Conservation (phyloP, 2,888 invertebrate species). For the Epistrophella euchroma region DNA sequence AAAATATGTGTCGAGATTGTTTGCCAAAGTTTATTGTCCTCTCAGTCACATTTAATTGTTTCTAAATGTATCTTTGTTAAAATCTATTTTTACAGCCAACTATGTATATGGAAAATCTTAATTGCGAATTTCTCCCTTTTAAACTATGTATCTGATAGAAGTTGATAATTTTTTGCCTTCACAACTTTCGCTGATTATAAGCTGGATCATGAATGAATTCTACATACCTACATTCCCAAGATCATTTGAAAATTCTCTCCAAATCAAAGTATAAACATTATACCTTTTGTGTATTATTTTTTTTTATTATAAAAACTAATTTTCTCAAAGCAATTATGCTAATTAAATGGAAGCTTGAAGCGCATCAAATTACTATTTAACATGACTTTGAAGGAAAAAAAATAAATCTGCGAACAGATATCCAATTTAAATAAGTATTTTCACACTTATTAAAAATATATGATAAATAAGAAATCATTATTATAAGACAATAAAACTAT, state of each 20-base stretch:
- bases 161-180: too few species aligned
- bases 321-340: conserved; percentile 51
- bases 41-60: too few species aligned
- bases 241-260: conserved; percentile 6
- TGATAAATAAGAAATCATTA: conserved; percentile 7
- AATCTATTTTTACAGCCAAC: too few species aligned
- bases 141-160: neutral
- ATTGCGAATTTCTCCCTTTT: neutral
- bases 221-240: conserved; percentile 9
- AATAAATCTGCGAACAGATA: conserved; percentile 24
- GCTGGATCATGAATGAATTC: neutral
- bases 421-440: conserved; percentile 27
- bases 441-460: conserved; percentile 39
- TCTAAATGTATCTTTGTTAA: too few species aligned
- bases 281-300: neutral
- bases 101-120: neutral
- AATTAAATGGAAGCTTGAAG: conserved; percentile 64
- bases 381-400: conserved; percentile 3
- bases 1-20: too few species aligned
- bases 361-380: conserved; percentile 39
- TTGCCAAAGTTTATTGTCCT: too few species aligned
- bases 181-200: neutral
- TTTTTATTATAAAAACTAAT: neutral
- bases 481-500: conserved; percentile 13
- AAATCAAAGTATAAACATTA: neutral